phyloP scores from a whole-genome alignment of 2,888 invertebrate genomes.

The Cenopis cana region DNA sequence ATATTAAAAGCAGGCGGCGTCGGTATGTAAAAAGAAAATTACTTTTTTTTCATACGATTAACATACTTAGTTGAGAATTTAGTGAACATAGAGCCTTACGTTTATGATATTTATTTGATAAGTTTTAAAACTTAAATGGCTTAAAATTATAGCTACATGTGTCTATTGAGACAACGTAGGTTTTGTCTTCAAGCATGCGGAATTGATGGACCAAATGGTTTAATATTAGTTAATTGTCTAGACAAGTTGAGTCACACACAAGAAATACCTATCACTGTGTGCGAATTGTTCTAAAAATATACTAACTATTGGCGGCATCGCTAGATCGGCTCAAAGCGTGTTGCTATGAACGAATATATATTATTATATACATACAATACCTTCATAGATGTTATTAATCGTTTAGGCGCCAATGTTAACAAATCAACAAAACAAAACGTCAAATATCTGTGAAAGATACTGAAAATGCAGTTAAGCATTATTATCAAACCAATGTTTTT shows the following conservation, averaged over 20 bases:
- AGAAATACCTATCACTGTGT: constrained; percentile 12
- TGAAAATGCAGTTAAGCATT: background rate
- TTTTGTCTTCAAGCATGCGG: constrained; percentile 5
- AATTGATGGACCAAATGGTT: constrained; percentile 18
- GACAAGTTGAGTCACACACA: constrained; percentile 1
- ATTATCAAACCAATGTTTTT: background rate
- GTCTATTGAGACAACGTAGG: background rate
- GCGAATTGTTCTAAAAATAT: constrained; percentile 20
- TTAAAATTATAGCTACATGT: background rate
- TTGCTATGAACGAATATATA: constrained; percentile 3
- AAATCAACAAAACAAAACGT: constrained; percentile 12
- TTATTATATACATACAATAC: background rate
- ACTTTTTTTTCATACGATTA: too few relatives aligned
- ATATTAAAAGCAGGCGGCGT: background rate
- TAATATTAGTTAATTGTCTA: constrained; percentile 21
- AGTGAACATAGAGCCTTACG: background rate
- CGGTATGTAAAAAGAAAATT: too few relatives aligned
- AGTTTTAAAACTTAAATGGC: background rate
- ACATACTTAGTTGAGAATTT: too few relatives aligned
- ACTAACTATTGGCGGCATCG: constrained; percentile 5
- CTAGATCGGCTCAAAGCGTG: background rate
- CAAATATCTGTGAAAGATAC: constrained; percentile 15
- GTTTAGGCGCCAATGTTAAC: constrained; percentile 13
- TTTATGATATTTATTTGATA: background rate
- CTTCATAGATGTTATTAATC: background rate